Percentiles rank a stretch among this genome's conserved stretches.
Conservation (phyloP, 2,888 invertebrate genomes). For the Ormyrus rosae region DNA sequence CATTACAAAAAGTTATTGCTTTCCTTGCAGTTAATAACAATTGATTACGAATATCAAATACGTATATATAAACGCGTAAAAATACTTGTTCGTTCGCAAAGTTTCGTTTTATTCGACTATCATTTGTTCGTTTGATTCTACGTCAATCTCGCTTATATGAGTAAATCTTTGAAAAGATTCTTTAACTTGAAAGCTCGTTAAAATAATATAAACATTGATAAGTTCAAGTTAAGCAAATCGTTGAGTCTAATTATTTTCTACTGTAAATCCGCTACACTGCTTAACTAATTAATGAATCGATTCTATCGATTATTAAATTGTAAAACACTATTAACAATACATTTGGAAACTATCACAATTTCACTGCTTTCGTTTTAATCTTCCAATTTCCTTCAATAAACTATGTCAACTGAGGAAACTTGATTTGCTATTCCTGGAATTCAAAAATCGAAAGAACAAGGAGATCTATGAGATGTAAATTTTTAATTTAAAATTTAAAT, state of each 20-base stretch:
- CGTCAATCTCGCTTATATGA: not conserved
- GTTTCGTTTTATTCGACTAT: too few relatives aligned
- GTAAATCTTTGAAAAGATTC: not conserved
- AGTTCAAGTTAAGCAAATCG: constrained; percentile 6
- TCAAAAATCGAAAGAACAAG: constrained; percentile 25
- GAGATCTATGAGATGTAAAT: not conserved
- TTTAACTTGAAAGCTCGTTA: constrained; percentile 1
- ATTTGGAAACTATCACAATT: constrained; percentile 42
- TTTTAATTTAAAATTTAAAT: constrained; percentile 49
- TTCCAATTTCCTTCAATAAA: constrained; percentile 40
- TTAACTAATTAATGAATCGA: not conserved
- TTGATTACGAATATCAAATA: constrained; percentile 13
- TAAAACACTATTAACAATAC: constrained; percentile 28
- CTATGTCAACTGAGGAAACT: constrained; percentile 80
- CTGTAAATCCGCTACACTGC: constrained; percentile 12
- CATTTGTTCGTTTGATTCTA: too few relatives aligned
- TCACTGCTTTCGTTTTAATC: not conserved
- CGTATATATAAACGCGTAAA: constrained; percentile 13
- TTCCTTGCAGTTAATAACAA: constrained; percentile 22
- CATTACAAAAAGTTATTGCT: constrained; percentile 21
- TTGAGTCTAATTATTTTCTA: not conserved
- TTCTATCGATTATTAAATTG: not conserved
- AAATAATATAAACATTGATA: constrained; percentile 6
- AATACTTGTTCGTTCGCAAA: not conserved
- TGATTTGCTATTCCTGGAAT: constrained; percentile 81